Evolutionary conservation across 1,140 invertebrate species (phyloP).

Genomic region (Bombus superbus): DNA sequence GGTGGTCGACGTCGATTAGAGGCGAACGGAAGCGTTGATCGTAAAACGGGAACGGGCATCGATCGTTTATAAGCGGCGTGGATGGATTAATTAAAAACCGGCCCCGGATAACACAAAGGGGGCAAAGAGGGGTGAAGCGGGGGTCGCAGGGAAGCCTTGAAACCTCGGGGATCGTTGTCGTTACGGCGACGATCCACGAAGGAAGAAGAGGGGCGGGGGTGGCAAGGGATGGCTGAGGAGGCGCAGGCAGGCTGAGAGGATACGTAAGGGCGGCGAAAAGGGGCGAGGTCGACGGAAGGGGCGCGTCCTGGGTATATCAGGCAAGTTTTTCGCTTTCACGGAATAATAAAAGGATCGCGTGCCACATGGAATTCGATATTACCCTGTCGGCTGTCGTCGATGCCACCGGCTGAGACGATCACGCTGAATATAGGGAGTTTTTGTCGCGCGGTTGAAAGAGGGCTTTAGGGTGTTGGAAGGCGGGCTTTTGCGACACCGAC

Average conservation of each 20-base stretch:
- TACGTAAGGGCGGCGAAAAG: not conserved
- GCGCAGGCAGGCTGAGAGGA: not conserved
- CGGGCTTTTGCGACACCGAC: no score
- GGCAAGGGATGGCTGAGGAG: not conserved
- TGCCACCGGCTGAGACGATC: not conserved
- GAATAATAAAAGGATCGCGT: conserved; percentile 39
- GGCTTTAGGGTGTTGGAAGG: no score
- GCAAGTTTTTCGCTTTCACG: conserved; percentile 42
- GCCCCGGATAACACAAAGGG: conserved; percentile 8
- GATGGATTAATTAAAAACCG: conserved; percentile 49
- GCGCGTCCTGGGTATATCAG: conserved; percentile 8
- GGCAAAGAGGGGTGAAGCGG: not conserved
- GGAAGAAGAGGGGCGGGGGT: not conserved
- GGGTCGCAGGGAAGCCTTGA: conserved; percentile 2
- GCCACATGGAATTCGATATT: conserved; percentile 38
- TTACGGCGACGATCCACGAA: not conserved
- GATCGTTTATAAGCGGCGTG: conserved; percentile 46
- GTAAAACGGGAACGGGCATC: conserved; percentile 43
- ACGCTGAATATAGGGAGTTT: not conserved
- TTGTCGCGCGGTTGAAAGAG: not conserved
- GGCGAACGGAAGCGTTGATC: conserved; percentile 35
- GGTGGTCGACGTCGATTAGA: conserved; percentile 25
- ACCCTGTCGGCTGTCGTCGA: conserved; percentile 5
- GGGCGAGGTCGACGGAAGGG: not conserved
- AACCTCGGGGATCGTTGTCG: conserved; percentile 7